Evolutionary conservation across 2,888 invertebrate species (phyloP).

Genomic region (Epistrophe grossulariae): DNA sequence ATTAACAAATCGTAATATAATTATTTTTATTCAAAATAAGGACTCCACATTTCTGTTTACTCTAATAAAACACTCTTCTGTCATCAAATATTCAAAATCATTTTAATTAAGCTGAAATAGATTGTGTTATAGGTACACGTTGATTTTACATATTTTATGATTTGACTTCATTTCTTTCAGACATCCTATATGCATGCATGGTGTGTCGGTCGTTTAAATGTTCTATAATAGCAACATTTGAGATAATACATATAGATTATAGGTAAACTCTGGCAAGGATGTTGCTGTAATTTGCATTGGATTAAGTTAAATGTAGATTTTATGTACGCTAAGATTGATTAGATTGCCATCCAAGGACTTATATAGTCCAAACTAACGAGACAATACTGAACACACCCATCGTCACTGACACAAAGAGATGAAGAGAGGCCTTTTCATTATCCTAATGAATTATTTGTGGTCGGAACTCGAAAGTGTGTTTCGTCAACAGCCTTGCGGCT

Average conservation of each 20-base stretch:
- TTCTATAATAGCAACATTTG: not conserved
- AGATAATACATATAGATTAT: not conserved
- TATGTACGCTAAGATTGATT: conserved; percentile 60
- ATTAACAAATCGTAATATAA: too few relatives aligned
- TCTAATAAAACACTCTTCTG: too few relatives aligned
- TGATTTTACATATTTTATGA: not conserved
- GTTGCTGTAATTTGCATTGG: conserved; percentile 30
- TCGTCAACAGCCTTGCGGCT: conserved; percentile 59
- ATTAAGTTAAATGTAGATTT: conserved; percentile 41
- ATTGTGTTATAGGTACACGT: too few relatives aligned
- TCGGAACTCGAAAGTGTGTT: conserved; percentile 56
- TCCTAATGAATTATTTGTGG: conserved; percentile 72
- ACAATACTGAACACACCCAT: conserved; percentile 21
- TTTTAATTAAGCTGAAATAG: too few relatives aligned
- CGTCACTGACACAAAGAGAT: conserved; percentile 41
- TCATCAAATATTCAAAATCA: not conserved
- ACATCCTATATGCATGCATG: not conserved
- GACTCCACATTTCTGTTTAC: too few relatives aligned
- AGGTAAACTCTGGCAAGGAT: conserved; percentile 21
- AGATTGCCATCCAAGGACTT: conserved; percentile 60
- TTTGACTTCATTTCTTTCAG: not conserved
- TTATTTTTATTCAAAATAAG: too few relatives aligned
- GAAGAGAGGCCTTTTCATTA: conserved; percentile 62
- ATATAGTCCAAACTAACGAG: conserved; percentile 37
- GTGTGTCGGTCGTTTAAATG: not conserved